Evolutionary conservation across 1,140 invertebrate genomes (phyloP), one percentile per base, ranked within the genome.

Genomic region (Drosophila kepulauana): DNA sequence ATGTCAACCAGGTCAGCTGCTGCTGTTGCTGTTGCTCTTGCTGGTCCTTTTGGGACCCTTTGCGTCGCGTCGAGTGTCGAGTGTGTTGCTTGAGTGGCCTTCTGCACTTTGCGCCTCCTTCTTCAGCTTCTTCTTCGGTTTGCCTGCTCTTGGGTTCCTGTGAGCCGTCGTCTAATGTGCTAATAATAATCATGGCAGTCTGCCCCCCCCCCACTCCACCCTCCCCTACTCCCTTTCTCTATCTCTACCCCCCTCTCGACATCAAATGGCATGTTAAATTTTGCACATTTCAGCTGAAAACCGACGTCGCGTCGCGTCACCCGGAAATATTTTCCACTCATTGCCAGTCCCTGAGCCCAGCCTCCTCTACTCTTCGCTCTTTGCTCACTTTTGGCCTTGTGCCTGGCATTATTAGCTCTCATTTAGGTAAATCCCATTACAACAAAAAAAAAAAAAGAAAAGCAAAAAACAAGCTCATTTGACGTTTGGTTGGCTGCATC

Each of bases 361-460:
- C 46, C 46, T 33, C 68, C 35, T 3, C 3, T 15, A 2, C 28
- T 13, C 6, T n/a, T 5, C 13, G 3, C 46, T 1, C 46, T 15
- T 11, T 0, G 3, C 15, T 8, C 3, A 5, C 35, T 10, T 58
- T 7, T 57, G 35, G 43, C 62, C 15, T 46, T 33, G 49, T 16
- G 20, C 35, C 57, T 56, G 77, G 64, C 85, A 85, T 89, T 88
- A 88, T 88, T 88, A 89, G 85, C 85, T 89, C 84, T 84, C 85
- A 89, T 88, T 88, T 88, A 88, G 75, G 77, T 84, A 88, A 88
- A 88, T 88, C 85, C 85, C 85, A 88, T 88, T 88, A 89, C 74
- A 74, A 64, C 58, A 68, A 38, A 16, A 57, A 20, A n/a, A n/a
- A n/a, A n/a, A n/a, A n/a, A n/a, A n/a, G n/a, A n/a, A n/a, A 66